Evolutionary conservation across 2,888 invertebrate species (phyloP), one percentile per base, ranked within the genome.

Genomic region (Synanthedon vespiformis): DNA sequence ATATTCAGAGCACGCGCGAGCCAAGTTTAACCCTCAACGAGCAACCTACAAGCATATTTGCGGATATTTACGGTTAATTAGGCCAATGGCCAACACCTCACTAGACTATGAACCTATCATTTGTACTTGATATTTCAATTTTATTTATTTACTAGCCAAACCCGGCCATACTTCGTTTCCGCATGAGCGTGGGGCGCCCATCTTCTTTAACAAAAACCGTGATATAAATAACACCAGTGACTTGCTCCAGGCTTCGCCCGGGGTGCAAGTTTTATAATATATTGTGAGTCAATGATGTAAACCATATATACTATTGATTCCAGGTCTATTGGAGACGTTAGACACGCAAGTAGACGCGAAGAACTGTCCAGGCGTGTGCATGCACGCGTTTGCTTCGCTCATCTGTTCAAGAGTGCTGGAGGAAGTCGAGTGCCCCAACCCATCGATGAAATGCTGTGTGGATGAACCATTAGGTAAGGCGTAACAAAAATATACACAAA

Each of bases 301-400:
- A 34, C 8, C 12, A 44, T 44, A 16, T 44, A 2, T 4, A 4
- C 14, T n/a, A 44, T 44, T 44, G 13, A n/a, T 44, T 44, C 0
- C 86, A 95, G 95, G 95, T 64, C 89, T 96, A 5, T 81, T 96
- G 67, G 95, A 95, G 68, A 93, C 95, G 34, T 90, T 96, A 70
- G 95, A 95, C 55, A 94, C 92, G 58, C 95, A 95, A 55, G 94
- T 92, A 55, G 93, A 94, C 75, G 90, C 92, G 55, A 94, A 94
- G 80, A 93, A 95, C 74, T 96, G 96, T 70, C 96, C 96, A 0
- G 96, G 96, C 1, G 92, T 94, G 54, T 96, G 96, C 77, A 94
- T 95, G 57, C 95, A 96, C 70, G 91, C 94, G 10, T 78, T 96
- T 55, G 95, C 96, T 2, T 93, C 96, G 1, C 82, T 96, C 56